Base-by-base conservation (phyloP, 2,113 vertebrate species). In the Myrmophylax atrothorax region DNA sequence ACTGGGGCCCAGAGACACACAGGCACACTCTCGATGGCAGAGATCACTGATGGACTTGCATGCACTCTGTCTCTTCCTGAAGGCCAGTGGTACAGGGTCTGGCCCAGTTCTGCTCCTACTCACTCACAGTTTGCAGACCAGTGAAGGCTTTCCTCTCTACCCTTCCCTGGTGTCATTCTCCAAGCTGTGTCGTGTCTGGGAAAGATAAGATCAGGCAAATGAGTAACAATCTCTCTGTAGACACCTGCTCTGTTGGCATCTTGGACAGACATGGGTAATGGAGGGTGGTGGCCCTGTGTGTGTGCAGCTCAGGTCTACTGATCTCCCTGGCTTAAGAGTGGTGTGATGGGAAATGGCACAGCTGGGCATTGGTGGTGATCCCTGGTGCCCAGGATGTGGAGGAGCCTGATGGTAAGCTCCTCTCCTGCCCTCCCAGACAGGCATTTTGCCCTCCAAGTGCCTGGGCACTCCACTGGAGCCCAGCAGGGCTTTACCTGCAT, bases 301-400 rank as follows among this genome's bases (percentile, higher is more conserved):
- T 38, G 24, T 40, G 28, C 56, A 37, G 50, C 52, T 89, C 38
- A n/a, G 35, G 18, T 37, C 28, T 31, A 8, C 24, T 18, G 17
- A 25, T 64, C 18, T 60, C n/a, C n/a, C 42, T 18, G 44, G 42
- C 20, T 26, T 3, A 3, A 3, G 81, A 44, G 40, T 1, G 6
- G 9, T 55, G 24, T 12, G 14, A 25, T 11, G 23, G 40, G 23
- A 83, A 77, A 40, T 0, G 5, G 52, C 74, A 42, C 3, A 46
- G 46, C 9, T 38, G 74, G 42, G 31, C 19, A 40, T 2, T 16
- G 42, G 12, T 2, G 4, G 29, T 46, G 70, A 26, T 38, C 22
- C 33, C 20, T 1, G 2, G 31, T 7, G 58, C 4, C 3, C 4
- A 4, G 53, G 20, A 3, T 49, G 19, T 0, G 2, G n/a, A 44